Base-by-base conservation (phyloP, 1,140 invertebrate species). In the Orchesella cincta region DNA sequence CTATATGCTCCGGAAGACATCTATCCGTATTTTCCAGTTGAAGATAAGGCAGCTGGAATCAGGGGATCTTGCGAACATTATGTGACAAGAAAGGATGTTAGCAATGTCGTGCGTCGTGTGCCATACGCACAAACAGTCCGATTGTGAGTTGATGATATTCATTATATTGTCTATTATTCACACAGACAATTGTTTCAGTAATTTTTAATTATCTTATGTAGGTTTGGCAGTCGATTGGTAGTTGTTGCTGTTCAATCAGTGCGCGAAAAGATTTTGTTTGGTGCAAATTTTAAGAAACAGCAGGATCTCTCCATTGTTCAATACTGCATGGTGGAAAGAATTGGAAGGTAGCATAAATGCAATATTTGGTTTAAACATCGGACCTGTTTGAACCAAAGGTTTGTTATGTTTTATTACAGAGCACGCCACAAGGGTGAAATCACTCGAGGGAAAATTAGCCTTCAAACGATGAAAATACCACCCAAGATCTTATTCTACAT, bases 271-370 rank as follows among this genome's bases (percentile, higher is more conserved):
- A 88, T 90, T 0, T 83, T 95, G 29, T 85, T 90, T 35, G 87
- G 87, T 20, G 82, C 84, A 12, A 83, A 86, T 18, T 81, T 85
- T 39, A 87, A 88, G 82, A 89, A 89, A n/a, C 83, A 83, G 2
- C 80, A 88, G 8, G 87, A n/a, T n/a, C n/a, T n/a, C n/a, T n/a
- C n/a, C n/a, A n/a, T n/a, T n/a, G n/a, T n/a, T n/a, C n/a, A n/a
- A 79, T 95, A 93, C 83, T 91, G 90, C 80, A 86, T 94, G 29
- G 84, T 94, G 35, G 94, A 95, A 86, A 85, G 90, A 82, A 90
- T 95, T 75, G 93, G 92, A n/a, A 87, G 92, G 79, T 85, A 90
- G n/a, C n/a, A n/a, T n/a, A n/a, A n/a, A n/a, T n/a, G n/a, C n/a
- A n/a, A n/a, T n/a, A n/a, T n/a, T n/a, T n/a, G n/a, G n/a, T n/a